Evolutionary conservation across 2,888 invertebrate genomes (phyloP), one percentile per base, ranked within the genome.

Genomic region (Coronaproctus castanopsis): DNA sequence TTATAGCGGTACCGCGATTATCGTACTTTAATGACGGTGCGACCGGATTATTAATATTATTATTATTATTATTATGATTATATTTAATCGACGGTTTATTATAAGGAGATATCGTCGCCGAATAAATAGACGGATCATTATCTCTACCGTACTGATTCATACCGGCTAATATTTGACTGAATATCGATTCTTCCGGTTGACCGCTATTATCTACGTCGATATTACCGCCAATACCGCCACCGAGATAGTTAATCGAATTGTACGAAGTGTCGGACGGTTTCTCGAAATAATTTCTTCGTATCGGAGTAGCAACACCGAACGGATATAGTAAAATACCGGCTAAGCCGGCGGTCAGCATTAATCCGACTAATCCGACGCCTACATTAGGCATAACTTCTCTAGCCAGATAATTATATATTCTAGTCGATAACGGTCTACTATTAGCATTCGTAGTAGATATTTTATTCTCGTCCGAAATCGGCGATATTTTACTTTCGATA

Each of bases 301-400:
- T 23, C 2, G 64, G 64, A 22, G 67, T 64, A 22, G 73, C 67
- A 0, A 81, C 77, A 1, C 81, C 78, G 5, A 79, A 78, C 2
- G 86, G 85, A 72, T 85, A 85, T 21, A 85, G 72, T 69, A 85
- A 82, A 65, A 85, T 83, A 58, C 84, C 82, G 36, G 86, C 86
- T 48, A 86, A 70, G 1, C 86, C 86, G 1, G 83, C 82, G 50
- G 83, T 77, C 62, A 85, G 78, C 62, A 85, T 81, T 52, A 86
- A 70, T 1, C 86, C 85, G 14, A 85, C 79, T 21, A 86, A 72
- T 65, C 86, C 85, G 0, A 85, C 82, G 1, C 86, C 85, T 21
- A 86, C 83, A 24, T 83, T 83, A 0, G 86, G 85, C 82, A 86
- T 85, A 0, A 86, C 82, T 74, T 86, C 85, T 65, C 85, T 76